These are phyloP conservation scores for Acrocephalus arundinaceus DNA, from an alignment of 2,113 vertebrate species.

Conservation along the genomic window DNA sequence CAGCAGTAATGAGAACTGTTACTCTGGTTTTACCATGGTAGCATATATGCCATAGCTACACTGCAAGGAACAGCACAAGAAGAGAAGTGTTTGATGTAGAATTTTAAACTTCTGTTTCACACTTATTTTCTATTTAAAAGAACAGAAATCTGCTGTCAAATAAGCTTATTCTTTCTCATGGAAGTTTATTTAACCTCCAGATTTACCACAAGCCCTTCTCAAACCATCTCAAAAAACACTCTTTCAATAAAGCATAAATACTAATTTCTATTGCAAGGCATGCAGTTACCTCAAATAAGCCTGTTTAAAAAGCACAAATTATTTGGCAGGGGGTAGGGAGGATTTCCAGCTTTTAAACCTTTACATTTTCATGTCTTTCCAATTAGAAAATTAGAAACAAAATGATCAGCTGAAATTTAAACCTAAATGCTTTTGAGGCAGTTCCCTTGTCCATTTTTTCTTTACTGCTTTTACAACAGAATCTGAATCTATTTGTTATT, in stretches of 20 bases:
- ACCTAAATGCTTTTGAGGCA: background rate
- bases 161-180: background rate
- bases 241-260: background rate
- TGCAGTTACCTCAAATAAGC: background rate
- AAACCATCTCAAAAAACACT: background rate
- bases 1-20: background rate
- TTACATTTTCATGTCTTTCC: background rate
- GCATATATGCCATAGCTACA: background rate
- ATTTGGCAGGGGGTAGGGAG: background rate
- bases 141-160: background rate
- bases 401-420: background rate
- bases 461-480: background rate
- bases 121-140: background rate
- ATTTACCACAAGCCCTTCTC: background rate
- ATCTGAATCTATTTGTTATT: conserved; percentile 73
- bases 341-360: conserved; percentile 9
- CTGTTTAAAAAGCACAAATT: background rate
- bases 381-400: background rate
- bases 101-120: background rate
- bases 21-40: background rate
- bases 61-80: background rate
- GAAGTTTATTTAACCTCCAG: background rate
- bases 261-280: background rate
- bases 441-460: background rate
- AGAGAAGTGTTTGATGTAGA: background rate